Evolutionary conservation across 2,888 invertebrate species (phyloP).

Genomic region (Drosophila merina): DNA sequence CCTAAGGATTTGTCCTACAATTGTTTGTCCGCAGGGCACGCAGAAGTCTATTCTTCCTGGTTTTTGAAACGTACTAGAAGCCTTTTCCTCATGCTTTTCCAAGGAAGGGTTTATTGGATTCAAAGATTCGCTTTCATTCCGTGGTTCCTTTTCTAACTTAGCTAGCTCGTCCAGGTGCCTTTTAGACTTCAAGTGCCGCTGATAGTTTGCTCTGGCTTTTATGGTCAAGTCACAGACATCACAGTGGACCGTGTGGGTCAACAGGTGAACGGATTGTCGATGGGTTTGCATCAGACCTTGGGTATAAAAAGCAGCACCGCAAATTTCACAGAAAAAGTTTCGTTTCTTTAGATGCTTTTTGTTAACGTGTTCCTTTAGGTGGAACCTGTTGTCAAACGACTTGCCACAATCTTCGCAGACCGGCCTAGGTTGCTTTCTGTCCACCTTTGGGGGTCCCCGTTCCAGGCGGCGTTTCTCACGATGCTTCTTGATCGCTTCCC

Average conservation of each 20-base stretch:
- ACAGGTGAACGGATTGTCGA: slow-evolving; percentile 32
- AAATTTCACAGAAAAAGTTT: slow-evolving; percentile 46
- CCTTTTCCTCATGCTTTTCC: neutral
- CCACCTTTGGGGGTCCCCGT: slow-evolving; percentile 1
- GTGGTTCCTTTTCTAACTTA: neutral
- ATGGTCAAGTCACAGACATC: slow-evolving; percentile 36
- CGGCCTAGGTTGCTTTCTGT: neutral
- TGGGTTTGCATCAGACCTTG: slow-evolving; percentile 29
- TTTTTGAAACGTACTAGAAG: neutral
- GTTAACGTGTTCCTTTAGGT: slow-evolving; percentile 30
- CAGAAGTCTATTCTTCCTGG: slow-evolving; percentile 7
- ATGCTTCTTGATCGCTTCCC: slow-evolving; percentile 14
- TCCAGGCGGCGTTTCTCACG: slow-evolving; percentile 2
- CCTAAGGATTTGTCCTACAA: slow-evolving; percentile 11
- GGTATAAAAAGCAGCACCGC: slow-evolving; percentile 39
- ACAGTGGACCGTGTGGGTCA: slow-evolving; percentile 13
- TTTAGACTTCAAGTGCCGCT: slow-evolving; percentile 40
- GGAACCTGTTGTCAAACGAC: slow-evolving; percentile 1
- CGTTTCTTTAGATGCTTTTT: slow-evolving; percentile 31
- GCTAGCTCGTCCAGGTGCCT: slow-evolving; percentile 27
- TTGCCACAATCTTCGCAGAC: slow-evolving; percentile 25
- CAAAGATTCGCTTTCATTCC: neutral
- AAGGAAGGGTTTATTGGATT: neutral
- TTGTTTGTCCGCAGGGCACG: slow-evolving; percentile 10
- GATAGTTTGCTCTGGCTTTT: slow-evolving; percentile 37